These are phyloP conservation scores for Andrena bicolor DNA, from an alignment of 2,888 invertebrate genomes.

Conservation along the genomic window DNA sequence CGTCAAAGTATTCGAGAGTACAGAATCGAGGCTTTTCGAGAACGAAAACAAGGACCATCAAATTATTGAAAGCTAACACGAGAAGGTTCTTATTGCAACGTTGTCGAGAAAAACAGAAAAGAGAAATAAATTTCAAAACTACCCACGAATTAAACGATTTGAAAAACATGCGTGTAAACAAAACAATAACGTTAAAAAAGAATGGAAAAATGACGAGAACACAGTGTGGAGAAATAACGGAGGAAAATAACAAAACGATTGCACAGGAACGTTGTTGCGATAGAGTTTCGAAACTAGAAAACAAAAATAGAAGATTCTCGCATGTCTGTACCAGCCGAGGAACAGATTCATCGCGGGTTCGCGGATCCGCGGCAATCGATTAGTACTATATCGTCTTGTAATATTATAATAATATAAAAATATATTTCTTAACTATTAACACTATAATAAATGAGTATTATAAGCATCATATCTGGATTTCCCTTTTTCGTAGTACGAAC, in stretches of 20 bases:
- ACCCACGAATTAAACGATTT: not conserved
- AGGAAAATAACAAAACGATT: constrained; percentile 42
- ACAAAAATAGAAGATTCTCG: constrained; percentile 58
- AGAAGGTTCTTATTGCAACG: not conserved
- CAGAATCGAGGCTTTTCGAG: constrained; percentile 43
- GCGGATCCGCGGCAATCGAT: constrained; percentile 71
- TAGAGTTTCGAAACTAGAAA: constrained; percentile 45
- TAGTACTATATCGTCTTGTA: constrained; percentile 76
- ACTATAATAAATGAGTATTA: constrained; percentile 85
- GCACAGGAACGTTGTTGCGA: constrained; percentile 50
- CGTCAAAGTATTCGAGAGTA: constrained; percentile 63
- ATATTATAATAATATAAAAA: constrained; percentile 85
- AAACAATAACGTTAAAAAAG: not conserved
- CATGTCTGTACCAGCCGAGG: constrained; percentile 57
- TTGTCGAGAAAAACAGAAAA: not conserved
- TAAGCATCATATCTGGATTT: constrained; percentile 81
- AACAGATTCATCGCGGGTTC: constrained; percentile 75
- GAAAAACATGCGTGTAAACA: not conserved
- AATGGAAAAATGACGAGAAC: not conserved
- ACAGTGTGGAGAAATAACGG: constrained; percentile 23
- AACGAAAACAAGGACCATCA: not conserved
- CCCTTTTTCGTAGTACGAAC: constrained; percentile 75
- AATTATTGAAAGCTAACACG: not conserved
- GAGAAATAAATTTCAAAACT: constrained; percentile 6
- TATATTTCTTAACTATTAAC: constrained; percentile 85